Conservation (phyloP, 2,888 invertebrate species). For the Zaprionus lineosus region DNA sequence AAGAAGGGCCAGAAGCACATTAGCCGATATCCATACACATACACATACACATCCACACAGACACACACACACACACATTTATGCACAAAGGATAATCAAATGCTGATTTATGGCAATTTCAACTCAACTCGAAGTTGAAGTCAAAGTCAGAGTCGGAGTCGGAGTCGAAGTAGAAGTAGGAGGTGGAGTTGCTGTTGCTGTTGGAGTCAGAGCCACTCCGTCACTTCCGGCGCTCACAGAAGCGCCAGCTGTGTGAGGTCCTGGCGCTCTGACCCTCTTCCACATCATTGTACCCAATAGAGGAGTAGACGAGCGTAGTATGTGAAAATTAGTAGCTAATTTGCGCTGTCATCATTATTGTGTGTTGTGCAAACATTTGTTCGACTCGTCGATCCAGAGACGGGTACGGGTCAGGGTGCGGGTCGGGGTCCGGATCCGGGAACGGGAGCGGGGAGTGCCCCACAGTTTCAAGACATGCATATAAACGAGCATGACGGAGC, state of each 20-base stretch:
- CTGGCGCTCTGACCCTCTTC: slow-evolving; percentile 57
- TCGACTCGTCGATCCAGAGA: slow-evolving; percentile 36
- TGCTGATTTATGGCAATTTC: slow-evolving; percentile 76
- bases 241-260: slow-evolving; percentile 76
- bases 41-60: slow-evolving; percentile 1
- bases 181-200: neutral
- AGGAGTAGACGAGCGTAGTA: slow-evolving; percentile 32
- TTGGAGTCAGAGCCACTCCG: slow-evolving; percentile 3
- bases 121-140: slow-evolving; percentile 19
- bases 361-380: slow-evolving; percentile 77
- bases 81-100: slow-evolving; percentile 69
- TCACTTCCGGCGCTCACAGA: slow-evolving; percentile 49
- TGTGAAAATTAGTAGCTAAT: slow-evolving; percentile 76
- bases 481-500: slow-evolving; percentile 48
- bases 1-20: too few species aligned
- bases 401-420: neutral
- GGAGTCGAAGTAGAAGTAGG: neutral
- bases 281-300: slow-evolving; percentile 10
- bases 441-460: neutral
- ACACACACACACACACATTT: neutral
- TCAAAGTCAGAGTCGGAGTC: neutral
- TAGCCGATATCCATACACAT: slow-evolving; percentile 29
- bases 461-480: slow-evolving; percentile 39
- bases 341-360: slow-evolving; percentile 77
- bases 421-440: neutral